These are phyloP conservation scores for Nannobrachium achirus DNA, from an alignment of 2,113 vertebrate genomes.

Conservation along the genomic window DNA sequence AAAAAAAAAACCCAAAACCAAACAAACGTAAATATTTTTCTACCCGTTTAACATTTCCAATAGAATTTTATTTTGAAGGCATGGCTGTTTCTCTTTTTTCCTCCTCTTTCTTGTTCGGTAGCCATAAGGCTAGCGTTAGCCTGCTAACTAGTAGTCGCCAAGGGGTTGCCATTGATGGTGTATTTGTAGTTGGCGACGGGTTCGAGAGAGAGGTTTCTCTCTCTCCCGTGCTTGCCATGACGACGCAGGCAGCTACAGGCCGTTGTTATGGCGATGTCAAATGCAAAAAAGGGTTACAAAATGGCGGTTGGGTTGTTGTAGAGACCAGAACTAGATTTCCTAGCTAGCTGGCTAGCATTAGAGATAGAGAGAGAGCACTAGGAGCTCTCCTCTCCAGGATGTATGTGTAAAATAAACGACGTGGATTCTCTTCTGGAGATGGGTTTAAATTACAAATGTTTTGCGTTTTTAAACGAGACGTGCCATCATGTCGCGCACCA, in stretches of 20 bases:
- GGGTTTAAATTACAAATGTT: too few relatives aligned
- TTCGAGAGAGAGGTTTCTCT: too few relatives aligned
- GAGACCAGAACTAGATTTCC: slow-evolving; percentile 68
- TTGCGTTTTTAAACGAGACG: too few relatives aligned
- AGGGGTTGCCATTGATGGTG: not conserved
- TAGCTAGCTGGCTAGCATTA: slow-evolving; percentile 44
- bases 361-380: not conserved
- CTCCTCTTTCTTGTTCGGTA: slow-evolving; percentile 68
- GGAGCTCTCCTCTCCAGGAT: too few relatives aligned
- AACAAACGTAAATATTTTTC: too few relatives aligned
- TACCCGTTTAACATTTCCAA: slow-evolving; percentile 31
- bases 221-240: slow-evolving; percentile 51
- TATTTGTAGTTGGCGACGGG: too few relatives aligned
- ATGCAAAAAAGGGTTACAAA: slow-evolving; percentile 84
- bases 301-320: slow-evolving; percentile 85
- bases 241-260: slow-evolving; percentile 72
- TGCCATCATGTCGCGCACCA: too few relatives aligned
- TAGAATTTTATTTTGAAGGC: slow-evolving; percentile 46
- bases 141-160: slow-evolving; percentile 48
- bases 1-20: too few relatives aligned
- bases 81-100: slow-evolving; percentile 58
- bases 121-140: slow-evolving; percentile 68
- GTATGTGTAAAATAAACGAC: too few relatives aligned
- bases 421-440: too few relatives aligned
- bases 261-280: slow-evolving; percentile 87